Conservation (phyloP, 2,888 invertebrate species). For the Sabatieria punctata region DNA sequence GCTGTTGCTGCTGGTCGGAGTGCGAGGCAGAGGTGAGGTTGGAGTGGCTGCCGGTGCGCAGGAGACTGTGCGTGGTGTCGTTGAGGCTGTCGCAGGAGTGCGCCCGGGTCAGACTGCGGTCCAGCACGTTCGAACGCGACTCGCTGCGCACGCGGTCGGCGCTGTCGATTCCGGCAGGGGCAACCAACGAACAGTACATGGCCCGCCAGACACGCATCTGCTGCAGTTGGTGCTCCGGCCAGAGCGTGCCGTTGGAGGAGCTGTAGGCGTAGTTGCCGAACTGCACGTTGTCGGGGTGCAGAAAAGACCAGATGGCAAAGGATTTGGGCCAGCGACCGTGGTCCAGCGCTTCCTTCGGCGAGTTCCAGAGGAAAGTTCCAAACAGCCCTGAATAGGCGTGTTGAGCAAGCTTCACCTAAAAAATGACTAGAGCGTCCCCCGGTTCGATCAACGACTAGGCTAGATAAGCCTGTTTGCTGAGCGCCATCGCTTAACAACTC, state of each 20-base stretch:
- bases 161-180: too few relatives aligned
- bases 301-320: conserved; percentile 71
- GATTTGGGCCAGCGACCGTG: conserved; percentile 46
- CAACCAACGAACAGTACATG: conserved; percentile 2
- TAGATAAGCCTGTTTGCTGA: too few relatives aligned
- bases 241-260: background rate
- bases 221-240: background rate
- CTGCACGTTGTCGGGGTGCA: conserved; percentile 44
- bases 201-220: conserved; percentile 1
- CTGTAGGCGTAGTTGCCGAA: conserved; percentile 48
- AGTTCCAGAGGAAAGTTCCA: conserved; percentile 84
- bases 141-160: conserved; percentile 16
- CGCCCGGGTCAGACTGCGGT: background rate
- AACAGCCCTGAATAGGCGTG: conserved; percentile 90
- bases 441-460: too few relatives aligned
- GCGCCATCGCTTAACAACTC: too few relatives aligned
- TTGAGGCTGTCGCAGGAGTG: background rate
- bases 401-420: conserved; percentile 75
- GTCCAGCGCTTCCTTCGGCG: conserved; percentile 37
- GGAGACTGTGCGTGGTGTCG: too few relatives aligned
- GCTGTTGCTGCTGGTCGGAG: too few relatives aligned
- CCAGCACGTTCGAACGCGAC: background rate
- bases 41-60: too few relatives aligned
- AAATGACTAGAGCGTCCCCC: too few relatives aligned
- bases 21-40: too few relatives aligned